Evolutionary conservation across 2,797 vertebrate genomes (phyloP), one percentile per base, ranked within the genome.

Genomic region (Cirrhinus molitorella): DNA sequence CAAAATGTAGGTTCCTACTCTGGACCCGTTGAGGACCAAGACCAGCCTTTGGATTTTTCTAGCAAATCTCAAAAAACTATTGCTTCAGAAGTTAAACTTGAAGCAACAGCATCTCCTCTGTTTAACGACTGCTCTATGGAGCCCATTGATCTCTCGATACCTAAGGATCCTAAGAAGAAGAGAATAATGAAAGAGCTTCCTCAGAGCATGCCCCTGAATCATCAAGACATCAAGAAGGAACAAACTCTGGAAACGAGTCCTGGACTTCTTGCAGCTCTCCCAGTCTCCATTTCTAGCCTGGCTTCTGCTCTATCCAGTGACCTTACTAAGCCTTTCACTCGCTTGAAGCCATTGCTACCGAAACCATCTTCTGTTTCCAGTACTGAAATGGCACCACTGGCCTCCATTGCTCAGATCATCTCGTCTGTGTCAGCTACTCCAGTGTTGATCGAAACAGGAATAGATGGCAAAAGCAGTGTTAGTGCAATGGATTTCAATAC

Each of bases 371-470:
- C 91, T 13, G 45, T 72, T 43, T n/a, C 86, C 19, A 87, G 65
- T 57, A 25, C 80, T 7, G 97, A 99, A 87, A 94, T 98, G 74
- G 96, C 97, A 0, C 98, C 98, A 0, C 90, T 99, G 90, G 98
- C 98, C 79, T 99, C 98, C 89, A 99, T 99, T 25, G 98, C 97
- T 80, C 97, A 99, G 94, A 99, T 99, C 88, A 99, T 99, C 93
- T 96, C 96, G 13, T 99, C 98, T 0, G 97, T 99, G 77, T 98
- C 98, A 2, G 96, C 95, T 0, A 96, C 96, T 57, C 95, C 96
- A 0, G 94, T 96, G 86, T 92, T 99, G 88, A 93, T 99, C 87
- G 97, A 97, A 92, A 94, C 85, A 1, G 84, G 83, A 53, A 83
- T 83, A 31, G 84, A 74, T 67, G 65, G 59, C 21, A 87, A 87